Conservation (phyloP, 2,888 invertebrate species). For the Leucophora obtusa region DNA sequence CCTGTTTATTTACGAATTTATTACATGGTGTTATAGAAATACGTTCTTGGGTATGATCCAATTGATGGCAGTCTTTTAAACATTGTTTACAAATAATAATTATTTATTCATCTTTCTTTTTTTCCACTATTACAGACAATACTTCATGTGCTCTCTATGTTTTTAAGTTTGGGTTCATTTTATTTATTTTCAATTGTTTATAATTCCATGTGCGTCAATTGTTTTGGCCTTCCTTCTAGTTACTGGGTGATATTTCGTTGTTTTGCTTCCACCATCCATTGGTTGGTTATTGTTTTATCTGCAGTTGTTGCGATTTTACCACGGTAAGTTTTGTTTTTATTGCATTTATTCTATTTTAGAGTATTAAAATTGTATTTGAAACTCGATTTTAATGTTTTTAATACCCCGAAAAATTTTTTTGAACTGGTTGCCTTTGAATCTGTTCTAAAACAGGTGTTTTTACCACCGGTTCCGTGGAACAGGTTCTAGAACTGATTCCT, state of each 20-base stretch:
- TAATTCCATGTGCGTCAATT: conserved; percentile 89
- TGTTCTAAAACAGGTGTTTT: too few relatives aligned
- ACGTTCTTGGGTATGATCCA: conserved; percentile 90
- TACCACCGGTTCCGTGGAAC: too few relatives aligned
- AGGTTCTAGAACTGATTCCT: too few relatives aligned
- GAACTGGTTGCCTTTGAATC: too few relatives aligned
- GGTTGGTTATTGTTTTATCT: conserved; percentile 88
- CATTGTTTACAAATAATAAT: not conserved
- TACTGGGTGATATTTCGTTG: conserved; percentile 92
- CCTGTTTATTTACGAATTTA: conserved; percentile 92
- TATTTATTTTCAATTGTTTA: conserved; percentile 91
- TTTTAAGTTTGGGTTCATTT: conserved; percentile 88
- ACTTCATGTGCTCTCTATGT: conserved; percentile 88
- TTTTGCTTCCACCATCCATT: conserved; percentile 86
- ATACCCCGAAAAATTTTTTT: too few relatives aligned
- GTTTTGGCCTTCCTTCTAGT: conserved; percentile 91
- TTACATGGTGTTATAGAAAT: conserved; percentile 93
- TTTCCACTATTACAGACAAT: conserved; percentile 84
- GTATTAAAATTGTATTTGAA: not conserved
- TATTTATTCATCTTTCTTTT: not conserved
- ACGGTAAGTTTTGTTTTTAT: conserved; percentile 81
- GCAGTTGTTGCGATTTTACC: conserved; percentile 89
- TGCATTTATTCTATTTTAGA: not conserved
- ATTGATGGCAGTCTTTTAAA: not conserved
- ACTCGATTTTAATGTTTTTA: too few relatives aligned